Evolutionary conservation across 2,113 vertebrate genomes (phyloP).

Genomic region (Ahaetulla prasina): DNA sequence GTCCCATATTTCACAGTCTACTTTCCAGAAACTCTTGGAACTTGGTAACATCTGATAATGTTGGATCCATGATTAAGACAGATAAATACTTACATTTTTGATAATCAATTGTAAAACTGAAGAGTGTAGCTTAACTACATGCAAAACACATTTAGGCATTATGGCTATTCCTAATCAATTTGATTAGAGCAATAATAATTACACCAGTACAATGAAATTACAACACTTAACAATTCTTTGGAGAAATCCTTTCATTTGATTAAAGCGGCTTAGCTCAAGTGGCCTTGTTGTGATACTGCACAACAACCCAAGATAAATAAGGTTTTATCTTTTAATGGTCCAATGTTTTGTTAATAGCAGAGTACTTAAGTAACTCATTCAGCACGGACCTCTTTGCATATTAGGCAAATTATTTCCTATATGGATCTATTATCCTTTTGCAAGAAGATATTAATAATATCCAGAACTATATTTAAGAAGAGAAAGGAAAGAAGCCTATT

Average conservation of each 20-base stretch:
- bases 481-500: background rate
- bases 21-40: background rate
- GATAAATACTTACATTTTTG: background rate
- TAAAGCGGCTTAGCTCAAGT: background rate
- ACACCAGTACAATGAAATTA: background rate
- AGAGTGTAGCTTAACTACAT: background rate
- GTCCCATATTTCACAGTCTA: background rate
- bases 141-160: background rate
- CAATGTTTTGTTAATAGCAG: background rate
- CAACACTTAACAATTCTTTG: background rate
- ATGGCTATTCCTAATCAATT: background rate
- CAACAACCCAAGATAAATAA: background rate
- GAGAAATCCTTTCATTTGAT: background rate
- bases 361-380: background rate
- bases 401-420: constrained; percentile 1
- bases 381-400: background rate
- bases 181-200: background rate
- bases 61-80: background rate
- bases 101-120: background rate
- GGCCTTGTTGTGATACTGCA: background rate
- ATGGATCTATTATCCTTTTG: background rate
- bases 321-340: background rate
- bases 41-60: background rate
- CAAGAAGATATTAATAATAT: background rate
- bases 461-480: background rate